Evolutionary conservation across 2,888 invertebrate genomes (phyloP).

Genomic region (Drosophila merina): DNA sequence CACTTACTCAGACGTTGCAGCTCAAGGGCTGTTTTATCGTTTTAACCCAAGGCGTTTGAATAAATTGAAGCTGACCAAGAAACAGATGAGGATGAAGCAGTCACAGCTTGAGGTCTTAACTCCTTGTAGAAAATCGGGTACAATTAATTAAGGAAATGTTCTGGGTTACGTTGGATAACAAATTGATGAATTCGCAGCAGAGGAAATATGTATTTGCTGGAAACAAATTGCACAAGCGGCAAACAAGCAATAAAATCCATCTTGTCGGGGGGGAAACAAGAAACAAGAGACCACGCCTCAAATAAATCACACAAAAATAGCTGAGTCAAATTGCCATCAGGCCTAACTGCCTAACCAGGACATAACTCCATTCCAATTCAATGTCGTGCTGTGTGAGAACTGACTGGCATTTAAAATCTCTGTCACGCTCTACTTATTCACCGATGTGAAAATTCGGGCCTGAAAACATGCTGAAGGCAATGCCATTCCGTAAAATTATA

Average conservation of each 20-base stretch:
- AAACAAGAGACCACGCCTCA: constrained; percentile 11
- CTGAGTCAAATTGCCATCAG: constrained; percentile 23
- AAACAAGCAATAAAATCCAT: constrained; percentile 42
- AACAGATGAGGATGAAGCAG: constrained; percentile 14
- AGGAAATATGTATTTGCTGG: constrained; percentile 10
- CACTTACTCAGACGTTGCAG: constrained; percentile 8
- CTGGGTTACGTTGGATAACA: constrained; percentile 19
- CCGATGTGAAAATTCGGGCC: constrained; percentile 21
- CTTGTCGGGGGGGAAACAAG: constrained; percentile 24
- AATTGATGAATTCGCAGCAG: constrained; percentile 39
- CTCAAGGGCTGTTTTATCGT: not conserved
- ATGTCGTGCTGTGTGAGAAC: not conserved
- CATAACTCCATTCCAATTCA: not conserved
- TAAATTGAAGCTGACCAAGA: constrained; percentile 20
- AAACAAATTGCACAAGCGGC: constrained; percentile 22
- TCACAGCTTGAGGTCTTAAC: not conserved
- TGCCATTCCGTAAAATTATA: constrained; percentile 59
- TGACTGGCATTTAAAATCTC: constrained; percentile 38
- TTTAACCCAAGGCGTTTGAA: not conserved
- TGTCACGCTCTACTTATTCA: constrained; percentile 27
- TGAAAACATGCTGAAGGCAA: constrained; percentile 7
- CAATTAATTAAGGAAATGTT: constrained; percentile 45
- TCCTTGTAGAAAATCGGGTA: not conserved
- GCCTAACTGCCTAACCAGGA: constrained; percentile 2
- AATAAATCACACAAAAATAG: constrained; percentile 60